phyloP scores from a whole-genome alignment of 2,888 invertebrate species.

The Eupithecia dodoneata region DNA sequence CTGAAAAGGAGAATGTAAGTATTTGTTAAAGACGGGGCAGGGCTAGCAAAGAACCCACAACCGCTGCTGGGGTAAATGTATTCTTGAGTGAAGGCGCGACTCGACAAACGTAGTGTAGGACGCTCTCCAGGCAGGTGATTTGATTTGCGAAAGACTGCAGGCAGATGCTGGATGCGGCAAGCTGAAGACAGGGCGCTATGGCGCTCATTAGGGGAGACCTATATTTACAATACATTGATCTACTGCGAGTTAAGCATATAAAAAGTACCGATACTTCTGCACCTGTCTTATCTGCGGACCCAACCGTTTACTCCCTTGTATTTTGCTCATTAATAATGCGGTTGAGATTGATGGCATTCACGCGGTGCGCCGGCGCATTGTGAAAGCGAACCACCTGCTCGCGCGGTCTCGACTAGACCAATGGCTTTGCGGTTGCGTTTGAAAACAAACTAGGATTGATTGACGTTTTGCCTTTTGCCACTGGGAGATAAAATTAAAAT shows the following conservation, averaged over 20 bases:
- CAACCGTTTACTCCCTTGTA: conserved; percentile 34
- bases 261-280: conserved; percentile 6
- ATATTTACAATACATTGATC: neutral
- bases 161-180: too few relatives aligned
- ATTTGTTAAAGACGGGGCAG: neutral
- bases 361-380: conserved; percentile 41
- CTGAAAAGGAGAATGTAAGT: neutral
- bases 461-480: neutral
- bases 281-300: conserved; percentile 19
- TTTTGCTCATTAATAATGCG: conserved; percentile 36
- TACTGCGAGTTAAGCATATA: neutral
- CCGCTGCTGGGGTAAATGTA: too few relatives aligned
- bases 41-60: too few relatives aligned
- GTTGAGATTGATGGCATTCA: conserved; percentile 38
- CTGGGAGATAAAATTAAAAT: neutral
- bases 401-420: conserved; percentile 27
- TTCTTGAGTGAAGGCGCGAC: too few relatives aligned
- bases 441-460: conserved; percentile 35
- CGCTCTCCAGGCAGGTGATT: too few relatives aligned
- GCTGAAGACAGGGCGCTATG: too few relatives aligned
- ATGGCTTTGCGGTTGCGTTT: conserved; percentile 36
- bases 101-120: too few relatives aligned
- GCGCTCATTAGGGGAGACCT: too few relatives aligned
- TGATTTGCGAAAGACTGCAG: too few relatives aligned
- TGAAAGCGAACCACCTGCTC: conserved; percentile 46